phyloP scores from a whole-genome alignment of 2,113 vertebrate genomes.

The Fulica atra region DNA sequence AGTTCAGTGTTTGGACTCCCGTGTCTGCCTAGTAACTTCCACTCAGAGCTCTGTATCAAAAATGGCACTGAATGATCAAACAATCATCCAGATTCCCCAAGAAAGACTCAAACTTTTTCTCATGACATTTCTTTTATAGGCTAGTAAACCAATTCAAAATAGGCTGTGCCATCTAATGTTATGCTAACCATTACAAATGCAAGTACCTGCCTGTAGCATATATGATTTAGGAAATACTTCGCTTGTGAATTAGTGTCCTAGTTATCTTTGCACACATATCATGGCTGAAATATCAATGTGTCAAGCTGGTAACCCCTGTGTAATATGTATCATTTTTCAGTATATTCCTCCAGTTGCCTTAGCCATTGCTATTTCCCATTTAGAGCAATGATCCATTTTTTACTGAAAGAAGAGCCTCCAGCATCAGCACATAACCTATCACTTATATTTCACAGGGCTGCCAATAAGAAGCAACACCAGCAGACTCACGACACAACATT shows the following conservation, averaged over 20 bases:
- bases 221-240: not conserved
- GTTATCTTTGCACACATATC: not conserved
- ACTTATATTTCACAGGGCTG: not conserved
- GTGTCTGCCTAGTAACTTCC: not conserved
- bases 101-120: not conserved
- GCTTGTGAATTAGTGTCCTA: not conserved
- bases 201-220: not conserved
- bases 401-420: not conserved
- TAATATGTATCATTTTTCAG: not conserved
- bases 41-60: not conserved
- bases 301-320: not conserved
- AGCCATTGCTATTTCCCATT: not conserved
- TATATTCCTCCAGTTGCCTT: not conserved
- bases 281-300: not conserved
- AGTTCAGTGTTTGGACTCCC: not conserved
- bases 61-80: not conserved
- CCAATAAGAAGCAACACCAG: not conserved
- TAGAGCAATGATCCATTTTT: not conserved
- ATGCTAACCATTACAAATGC: not conserved
- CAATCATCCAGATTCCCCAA: not conserved
- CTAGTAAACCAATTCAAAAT: not conserved
- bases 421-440: not conserved
- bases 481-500: not conserved
- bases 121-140: not conserved
- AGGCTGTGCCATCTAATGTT: not conserved